These are phyloP conservation scores for Empidonax alnorum DNA, from an alignment of 2,113 vertebrate genomes.

Conservation along the genomic window DNA sequence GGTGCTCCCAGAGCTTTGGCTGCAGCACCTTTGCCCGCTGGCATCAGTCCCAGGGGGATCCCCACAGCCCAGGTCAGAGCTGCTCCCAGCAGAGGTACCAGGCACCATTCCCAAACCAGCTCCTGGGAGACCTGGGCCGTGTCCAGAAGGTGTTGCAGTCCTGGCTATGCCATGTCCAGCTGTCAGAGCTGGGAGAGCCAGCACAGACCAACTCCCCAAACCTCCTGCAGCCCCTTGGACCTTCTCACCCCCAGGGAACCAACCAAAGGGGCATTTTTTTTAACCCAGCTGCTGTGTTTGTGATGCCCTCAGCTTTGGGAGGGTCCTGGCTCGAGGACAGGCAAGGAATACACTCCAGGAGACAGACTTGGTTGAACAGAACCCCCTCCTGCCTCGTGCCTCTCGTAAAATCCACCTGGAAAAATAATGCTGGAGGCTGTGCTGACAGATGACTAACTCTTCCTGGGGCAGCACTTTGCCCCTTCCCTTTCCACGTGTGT, in stretches of 20 bases:
- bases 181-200: accelerated
- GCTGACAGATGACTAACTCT: not conserved
- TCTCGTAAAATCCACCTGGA: constrained; percentile 38
- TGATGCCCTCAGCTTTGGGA: not conserved
- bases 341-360: not conserved
- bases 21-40: not conserved
- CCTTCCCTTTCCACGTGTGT: not conserved
- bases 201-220: not conserved
- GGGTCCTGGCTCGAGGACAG: not conserved
- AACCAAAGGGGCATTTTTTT: not conserved
- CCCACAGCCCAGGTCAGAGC: accelerated
- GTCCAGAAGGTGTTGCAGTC: not conserved
- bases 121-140: accelerated
- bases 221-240: not conserved
- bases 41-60: accelerated
- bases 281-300: not conserved
- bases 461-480: not conserved
- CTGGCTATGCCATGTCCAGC: not conserved
- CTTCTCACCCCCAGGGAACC: not conserved
- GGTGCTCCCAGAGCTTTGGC: not conserved
- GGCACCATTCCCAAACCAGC: not conserved
- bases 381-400: not conserved
- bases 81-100: not conserved
- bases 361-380: accelerated
- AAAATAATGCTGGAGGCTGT: not conserved